Conservation (phyloP, 2,888 invertebrate genomes). For the Amaurobius ferox region DNA sequence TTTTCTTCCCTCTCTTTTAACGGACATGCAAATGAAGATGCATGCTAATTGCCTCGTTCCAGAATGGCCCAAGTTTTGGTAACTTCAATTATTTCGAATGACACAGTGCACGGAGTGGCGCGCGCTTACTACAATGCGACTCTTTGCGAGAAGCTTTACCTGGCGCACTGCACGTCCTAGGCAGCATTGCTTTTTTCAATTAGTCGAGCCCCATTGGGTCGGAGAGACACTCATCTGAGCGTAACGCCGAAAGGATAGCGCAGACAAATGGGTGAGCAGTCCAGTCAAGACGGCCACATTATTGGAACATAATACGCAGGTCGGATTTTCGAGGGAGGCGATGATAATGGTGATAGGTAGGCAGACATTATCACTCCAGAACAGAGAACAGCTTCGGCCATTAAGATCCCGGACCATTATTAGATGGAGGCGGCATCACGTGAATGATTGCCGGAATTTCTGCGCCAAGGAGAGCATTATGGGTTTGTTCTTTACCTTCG, state of each 20-base stretch:
- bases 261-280: slow-evolving; percentile 57
- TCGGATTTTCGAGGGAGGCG: slow-evolving; percentile 41
- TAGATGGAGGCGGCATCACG: slow-evolving; percentile 49
- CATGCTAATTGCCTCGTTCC: slow-evolving; percentile 68
- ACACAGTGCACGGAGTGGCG: slow-evolving; percentile 61
- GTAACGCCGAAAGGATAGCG: slow-evolving; percentile 39
- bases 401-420: slow-evolving; percentile 60
- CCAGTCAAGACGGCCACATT: slow-evolving; percentile 54
- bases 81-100: slow-evolving; percentile 71
- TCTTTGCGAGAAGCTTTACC: slow-evolving; percentile 17
- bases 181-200: slow-evolving; percentile 68
- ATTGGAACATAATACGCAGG: slow-evolving; percentile 55
- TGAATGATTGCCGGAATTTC: slow-evolving; percentile 68
- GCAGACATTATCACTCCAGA: slow-evolving; percentile 69
- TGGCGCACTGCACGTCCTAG: slow-evolving; percentile 28
- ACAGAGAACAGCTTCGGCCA: slow-evolving; percentile 46
- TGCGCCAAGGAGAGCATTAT: slow-evolving; percentile 56
- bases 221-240: slow-evolving; percentile 57
- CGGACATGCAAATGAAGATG: slow-evolving; percentile 69
- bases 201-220: slow-evolving; percentile 70
- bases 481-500: slow-evolving; percentile 47
- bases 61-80: slow-evolving; percentile 70
- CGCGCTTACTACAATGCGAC: too few relatives aligned
- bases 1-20: slow-evolving; percentile 43
- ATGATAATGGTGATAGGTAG: slow-evolving; percentile 72